These are phyloP conservation scores for Danionella cerebrum DNA, from an alignment of 2,113 vertebrate genomes.

Conservation along the genomic window DNA sequence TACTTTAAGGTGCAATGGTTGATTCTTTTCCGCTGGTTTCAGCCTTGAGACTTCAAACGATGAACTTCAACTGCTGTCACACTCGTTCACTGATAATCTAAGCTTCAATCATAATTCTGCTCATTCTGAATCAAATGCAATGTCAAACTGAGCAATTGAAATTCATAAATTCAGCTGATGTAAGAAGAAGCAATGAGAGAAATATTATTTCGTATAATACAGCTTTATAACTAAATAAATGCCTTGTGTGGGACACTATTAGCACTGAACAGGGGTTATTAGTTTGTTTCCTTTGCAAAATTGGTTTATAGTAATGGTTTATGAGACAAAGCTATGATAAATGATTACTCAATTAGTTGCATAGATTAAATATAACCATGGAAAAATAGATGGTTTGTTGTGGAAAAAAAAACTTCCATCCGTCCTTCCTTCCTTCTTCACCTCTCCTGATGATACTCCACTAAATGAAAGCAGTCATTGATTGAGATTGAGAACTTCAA, in stretches of 20 bases:
- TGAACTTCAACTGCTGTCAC: not conserved
- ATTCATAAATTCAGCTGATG: constrained; percentile 14
- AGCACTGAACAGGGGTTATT: too few relatives aligned
- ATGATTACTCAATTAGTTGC: too few relatives aligned
- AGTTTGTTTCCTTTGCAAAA: not conserved
- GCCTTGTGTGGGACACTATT: not conserved
- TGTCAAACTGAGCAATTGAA: not conserved
- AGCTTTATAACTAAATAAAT: not conserved
- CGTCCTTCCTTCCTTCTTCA: too few relatives aligned
- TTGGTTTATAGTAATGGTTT: not conserved
- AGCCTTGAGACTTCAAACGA: constrained; percentile 1
- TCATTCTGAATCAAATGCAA: not conserved
- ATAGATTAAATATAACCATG: too few relatives aligned
- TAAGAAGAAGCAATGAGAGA: not conserved
- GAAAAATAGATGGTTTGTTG: too few relatives aligned
- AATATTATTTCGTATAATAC: not conserved
- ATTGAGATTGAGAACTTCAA: too few relatives aligned
- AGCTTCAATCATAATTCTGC: not conserved
- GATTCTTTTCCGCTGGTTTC: constrained; percentile 34
- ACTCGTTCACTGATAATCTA: not conserved
- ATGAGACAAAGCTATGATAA: too few relatives aligned
- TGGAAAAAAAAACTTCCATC: too few relatives aligned
- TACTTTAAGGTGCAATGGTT: not conserved
- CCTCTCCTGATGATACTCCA: too few relatives aligned
- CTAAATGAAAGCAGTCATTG: too few relatives aligned